Percentiles rank a stretch among this genome's conserved stretches.
Conservation (phyloP, 2,888 invertebrate genomes). For the Acanthosepion lycidas region DNA sequence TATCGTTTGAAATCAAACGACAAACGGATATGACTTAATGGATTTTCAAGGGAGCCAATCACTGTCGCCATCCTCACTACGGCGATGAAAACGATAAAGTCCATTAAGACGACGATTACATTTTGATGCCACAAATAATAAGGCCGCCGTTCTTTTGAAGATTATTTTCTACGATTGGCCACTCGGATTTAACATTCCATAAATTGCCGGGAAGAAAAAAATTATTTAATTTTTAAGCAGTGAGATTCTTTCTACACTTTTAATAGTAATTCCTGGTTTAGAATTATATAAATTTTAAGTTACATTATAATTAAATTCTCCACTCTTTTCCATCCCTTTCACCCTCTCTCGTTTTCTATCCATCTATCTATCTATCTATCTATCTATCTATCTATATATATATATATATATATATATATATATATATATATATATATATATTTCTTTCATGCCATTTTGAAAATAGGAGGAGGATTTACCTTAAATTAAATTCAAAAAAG, state of each 20-base stretch:
- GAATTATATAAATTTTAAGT: no score
- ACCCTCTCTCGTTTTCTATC: no score
- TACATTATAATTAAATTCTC: no score
- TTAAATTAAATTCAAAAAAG: no score
- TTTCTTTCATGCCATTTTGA: no score
- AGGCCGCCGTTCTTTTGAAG: not conserved
- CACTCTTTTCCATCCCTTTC: no score
- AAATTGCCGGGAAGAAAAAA: not conserved
- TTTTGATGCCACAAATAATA: not conserved
- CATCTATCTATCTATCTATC: not conserved
- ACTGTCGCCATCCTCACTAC: not conserved
- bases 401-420: not conserved
- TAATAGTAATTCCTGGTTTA: no score
- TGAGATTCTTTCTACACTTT: no score
- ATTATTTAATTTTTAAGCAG: not conserved
- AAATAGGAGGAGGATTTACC: no score
- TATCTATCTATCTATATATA: not conserved
- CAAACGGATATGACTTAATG: not conserved
- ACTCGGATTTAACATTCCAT: not conserved
- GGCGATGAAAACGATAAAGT: not conserved
- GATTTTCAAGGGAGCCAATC: constrained; percentile 3
- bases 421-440: not conserved
- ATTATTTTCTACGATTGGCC: not conserved
- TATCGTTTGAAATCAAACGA: constrained; percentile 11
- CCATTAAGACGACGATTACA: not conserved